Conservation (phyloP, 1,140 invertebrate species). For the Bombus ignitus region DNA sequence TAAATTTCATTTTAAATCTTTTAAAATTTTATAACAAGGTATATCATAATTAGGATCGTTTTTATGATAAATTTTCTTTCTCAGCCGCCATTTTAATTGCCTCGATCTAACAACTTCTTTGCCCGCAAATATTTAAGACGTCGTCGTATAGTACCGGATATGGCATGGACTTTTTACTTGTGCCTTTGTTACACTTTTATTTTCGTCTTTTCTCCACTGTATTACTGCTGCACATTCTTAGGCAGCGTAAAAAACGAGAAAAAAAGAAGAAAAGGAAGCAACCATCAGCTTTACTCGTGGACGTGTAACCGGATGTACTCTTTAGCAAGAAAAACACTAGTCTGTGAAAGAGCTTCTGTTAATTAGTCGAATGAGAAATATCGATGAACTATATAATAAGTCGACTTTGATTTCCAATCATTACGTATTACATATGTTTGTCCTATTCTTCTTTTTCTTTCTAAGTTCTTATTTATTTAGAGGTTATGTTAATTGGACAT, state of each 20-base stretch:
- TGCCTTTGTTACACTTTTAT: constrained; percentile 56
- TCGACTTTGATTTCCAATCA: not conserved
- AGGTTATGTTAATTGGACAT: not conserved
- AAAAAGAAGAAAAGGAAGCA: constrained; percentile 8
- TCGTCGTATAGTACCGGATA: constrained; percentile 36
- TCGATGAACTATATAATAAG: not conserved
- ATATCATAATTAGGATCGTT: no score
- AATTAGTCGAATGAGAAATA: constrained; percentile 19
- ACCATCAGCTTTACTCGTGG: constrained; percentile 33
- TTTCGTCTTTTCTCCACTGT: constrained; percentile 38
- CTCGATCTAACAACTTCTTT: not conserved
- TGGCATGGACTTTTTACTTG: constrained; percentile 53
- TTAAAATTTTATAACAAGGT: not conserved
- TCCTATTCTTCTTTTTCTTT: no score
- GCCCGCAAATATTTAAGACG: constrained; percentile 16
- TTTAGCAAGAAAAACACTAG: constrained; percentile 33
- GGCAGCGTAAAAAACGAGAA: not conserved
- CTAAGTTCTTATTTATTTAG: not conserved
- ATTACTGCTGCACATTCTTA: constrained; percentile 1
- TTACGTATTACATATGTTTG: not conserved
- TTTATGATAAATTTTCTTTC: not conserved
- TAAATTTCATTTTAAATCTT: not conserved
- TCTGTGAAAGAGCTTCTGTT: constrained; percentile 15
- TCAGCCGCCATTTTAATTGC: constrained; percentile 7
- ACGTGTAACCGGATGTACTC: constrained; percentile 40